Conservation (phyloP, 2,888 invertebrate species). For the Mythimna loreyi region DNA sequence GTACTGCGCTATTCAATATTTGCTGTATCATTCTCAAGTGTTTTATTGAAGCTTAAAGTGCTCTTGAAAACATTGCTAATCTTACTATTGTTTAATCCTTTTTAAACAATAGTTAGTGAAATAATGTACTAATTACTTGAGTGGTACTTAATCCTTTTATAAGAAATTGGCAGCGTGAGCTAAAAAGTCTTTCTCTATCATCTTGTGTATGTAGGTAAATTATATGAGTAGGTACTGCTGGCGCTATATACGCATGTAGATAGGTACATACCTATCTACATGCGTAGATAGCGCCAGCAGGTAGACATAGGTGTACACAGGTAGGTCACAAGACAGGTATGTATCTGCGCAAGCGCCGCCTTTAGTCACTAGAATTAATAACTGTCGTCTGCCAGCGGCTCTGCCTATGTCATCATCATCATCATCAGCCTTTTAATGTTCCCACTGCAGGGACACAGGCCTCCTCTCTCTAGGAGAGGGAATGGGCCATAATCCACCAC, state of each 20-base stretch:
- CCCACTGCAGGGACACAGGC: too few species aligned
- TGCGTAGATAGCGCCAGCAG: too few species aligned
- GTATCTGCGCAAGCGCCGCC: slow-evolving; percentile 26
- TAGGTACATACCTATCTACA: too few species aligned
- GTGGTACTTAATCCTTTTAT: slow-evolving; percentile 19
- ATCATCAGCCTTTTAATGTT: too few species aligned
- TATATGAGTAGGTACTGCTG: background rate
- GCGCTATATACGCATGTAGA: background rate
- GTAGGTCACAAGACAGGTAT: slow-evolving; percentile 21
- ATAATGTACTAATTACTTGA: slow-evolving; percentile 16
- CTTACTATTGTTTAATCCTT: too few species aligned
- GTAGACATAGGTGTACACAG: slow-evolving; percentile 2
- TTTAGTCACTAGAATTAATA: slow-evolving; percentile 13
- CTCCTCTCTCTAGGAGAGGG: too few species aligned
- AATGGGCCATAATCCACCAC: too few species aligned
- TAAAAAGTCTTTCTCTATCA: slow-evolving; percentile 8
- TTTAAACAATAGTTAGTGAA: slow-evolving; percentile 17
- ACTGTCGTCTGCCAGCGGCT: too few species aligned
- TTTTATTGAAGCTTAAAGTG: slow-evolving; percentile 39
- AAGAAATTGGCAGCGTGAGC: slow-evolving; percentile 9
- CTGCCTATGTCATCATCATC: too few species aligned
- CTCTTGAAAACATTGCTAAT: slow-evolving; percentile 12
- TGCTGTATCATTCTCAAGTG: slow-evolving; percentile 9
- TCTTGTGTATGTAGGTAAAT: background rate
- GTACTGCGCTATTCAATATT: slow-evolving; percentile 1